Evolutionary conservation across 92 coral and sea anemone genomes (phyloP).

Genomic region (Actinostola sp.): DNA sequence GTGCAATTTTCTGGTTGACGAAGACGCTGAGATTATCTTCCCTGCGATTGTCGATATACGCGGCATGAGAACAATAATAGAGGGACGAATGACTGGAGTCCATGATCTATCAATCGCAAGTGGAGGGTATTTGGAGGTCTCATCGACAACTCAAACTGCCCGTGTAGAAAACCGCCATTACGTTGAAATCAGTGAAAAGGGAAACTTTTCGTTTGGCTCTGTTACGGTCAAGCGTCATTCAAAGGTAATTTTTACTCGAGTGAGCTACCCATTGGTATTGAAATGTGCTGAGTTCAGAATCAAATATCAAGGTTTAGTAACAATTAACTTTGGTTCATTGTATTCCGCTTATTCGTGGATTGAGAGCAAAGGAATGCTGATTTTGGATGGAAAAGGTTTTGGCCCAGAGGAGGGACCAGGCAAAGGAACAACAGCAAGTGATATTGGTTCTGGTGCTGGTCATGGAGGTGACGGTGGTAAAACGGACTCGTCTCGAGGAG

Average conservation of each 20-base stretch:
- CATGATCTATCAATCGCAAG: constrained; percentile 52
- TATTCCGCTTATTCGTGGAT: constrained; percentile 53
- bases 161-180: constrained; percentile 61
- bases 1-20: constrained; percentile 62
- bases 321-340: constrained; percentile 58
- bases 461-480: constrained; percentile 74
- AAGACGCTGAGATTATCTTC: constrained; percentile 66
- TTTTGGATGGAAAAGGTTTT: constrained; percentile 65
- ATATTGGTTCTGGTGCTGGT: constrained; percentile 64
- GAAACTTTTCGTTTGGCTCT: constrained; percentile 67
- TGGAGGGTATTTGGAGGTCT: constrained; percentile 57
- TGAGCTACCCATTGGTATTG: constrained; percentile 43
- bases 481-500: constrained; percentile 35
- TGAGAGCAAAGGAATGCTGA: constrained; percentile 59
- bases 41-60: constrained; percentile 52
- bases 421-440: constrained; percentile 38
- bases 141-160: constrained; percentile 68
- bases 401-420: constrained; percentile 63
- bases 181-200: constrained; percentile 57
- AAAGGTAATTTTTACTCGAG: constrained; percentile 34
- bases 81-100: constrained; percentile 74
- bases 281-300: constrained; percentile 51
- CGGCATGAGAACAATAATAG: constrained; percentile 60
- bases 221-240: constrained; percentile 59
- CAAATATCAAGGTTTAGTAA: constrained; percentile 60